Evolutionary conservation across 1,140 invertebrate genomes (phyloP).

Genomic region (Drosophila kikkawai): DNA sequence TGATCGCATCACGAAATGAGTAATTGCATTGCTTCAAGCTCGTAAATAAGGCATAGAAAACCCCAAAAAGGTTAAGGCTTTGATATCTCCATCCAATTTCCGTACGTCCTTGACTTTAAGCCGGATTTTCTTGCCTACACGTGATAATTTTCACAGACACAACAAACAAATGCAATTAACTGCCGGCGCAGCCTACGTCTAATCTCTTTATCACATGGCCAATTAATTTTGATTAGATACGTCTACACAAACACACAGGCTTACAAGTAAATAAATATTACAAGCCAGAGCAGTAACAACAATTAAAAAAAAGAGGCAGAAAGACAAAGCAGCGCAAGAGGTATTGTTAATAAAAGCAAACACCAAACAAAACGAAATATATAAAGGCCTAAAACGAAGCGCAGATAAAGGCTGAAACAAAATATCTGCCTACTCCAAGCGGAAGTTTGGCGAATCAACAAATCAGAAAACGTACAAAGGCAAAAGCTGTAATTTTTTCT

Average conservation of each 20-base stretch:
- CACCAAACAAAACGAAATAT: constrained; percentile 38
- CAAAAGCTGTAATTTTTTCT: constrained; percentile 38
- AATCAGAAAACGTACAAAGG: constrained; percentile 50
- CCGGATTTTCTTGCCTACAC: constrained; percentile 18
- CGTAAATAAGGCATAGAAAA: neutral
- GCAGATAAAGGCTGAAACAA: constrained; percentile 53
- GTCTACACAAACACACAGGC: neutral
- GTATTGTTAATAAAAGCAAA: constrained; percentile 20
- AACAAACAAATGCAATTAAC: constrained; percentile 64
- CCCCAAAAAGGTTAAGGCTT: constrained; percentile 6
- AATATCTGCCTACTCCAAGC: constrained; percentile 55
- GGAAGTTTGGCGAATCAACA: constrained; percentile 62
- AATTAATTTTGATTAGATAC: constrained; percentile 75
- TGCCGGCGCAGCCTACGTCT: constrained; percentile 26
- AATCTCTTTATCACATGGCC: constrained; percentile 78
- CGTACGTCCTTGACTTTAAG: constrained; percentile 71
- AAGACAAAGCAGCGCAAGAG: constrained; percentile 1
- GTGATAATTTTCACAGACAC: constrained; percentile 23
- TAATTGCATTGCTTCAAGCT: constrained; percentile 13
- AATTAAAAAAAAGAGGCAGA: constrained; percentile 5
- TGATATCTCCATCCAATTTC: constrained; percentile 42
- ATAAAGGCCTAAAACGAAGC: constrained; percentile 55
- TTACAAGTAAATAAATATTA: constrained; percentile 14
- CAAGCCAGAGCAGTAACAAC: constrained; percentile 26
- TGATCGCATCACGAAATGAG: constrained; percentile 5